These are phyloP conservation scores for Synanceia verrucosa DNA, from an alignment of 2,797 vertebrate species.

Conservation along the genomic window DNA sequence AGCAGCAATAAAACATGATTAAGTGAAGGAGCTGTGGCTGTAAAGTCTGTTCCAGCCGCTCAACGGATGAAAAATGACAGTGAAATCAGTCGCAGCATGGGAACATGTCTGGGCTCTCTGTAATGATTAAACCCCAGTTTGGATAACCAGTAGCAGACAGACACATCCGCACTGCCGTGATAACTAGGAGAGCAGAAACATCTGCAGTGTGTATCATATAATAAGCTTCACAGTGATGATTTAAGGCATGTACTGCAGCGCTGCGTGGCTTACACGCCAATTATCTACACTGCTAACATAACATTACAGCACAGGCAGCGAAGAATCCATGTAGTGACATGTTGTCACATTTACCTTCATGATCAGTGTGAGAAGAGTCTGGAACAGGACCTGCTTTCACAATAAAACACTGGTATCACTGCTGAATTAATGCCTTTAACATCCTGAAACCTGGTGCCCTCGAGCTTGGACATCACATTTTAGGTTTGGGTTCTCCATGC, in stretches of 20 bases:
- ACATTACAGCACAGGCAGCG: constrained; percentile 16
- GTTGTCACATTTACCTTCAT: constrained; percentile 9
- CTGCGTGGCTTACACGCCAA: constrained; percentile 19
- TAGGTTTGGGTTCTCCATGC: too few relatives aligned
- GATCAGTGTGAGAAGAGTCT: neutral
- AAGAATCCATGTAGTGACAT: constrained; percentile 7
- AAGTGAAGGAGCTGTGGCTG: constrained; percentile 68
- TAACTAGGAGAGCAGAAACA: constrained; percentile 56
- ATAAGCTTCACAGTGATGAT: constrained; percentile 26
- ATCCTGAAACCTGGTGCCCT: too few relatives aligned
- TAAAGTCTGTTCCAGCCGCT: constrained; percentile 67
- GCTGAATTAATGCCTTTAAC: too few relatives aligned
- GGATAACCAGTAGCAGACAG: constrained; percentile 65
- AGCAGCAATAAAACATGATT: constrained; percentile 80
- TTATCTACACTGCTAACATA: constrained; percentile 41
- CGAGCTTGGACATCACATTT: too few relatives aligned
- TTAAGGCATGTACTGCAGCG: constrained; percentile 25
- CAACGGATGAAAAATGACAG: constrained; percentile 76
- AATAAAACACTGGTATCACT: neutral
- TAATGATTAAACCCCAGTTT: constrained; percentile 75
- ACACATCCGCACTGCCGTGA: constrained; percentile 32
- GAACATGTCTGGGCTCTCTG: constrained; percentile 63
- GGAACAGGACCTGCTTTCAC: neutral
- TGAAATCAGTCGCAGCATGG: constrained; percentile 67
- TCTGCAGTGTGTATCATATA: constrained; percentile 49